Percentiles rank a stretch among this genome's conserved stretches.
Evolutionary conservation across 2,113 vertebrate species (phyloP).

Genomic region (Prunella fulvescens): DNA sequence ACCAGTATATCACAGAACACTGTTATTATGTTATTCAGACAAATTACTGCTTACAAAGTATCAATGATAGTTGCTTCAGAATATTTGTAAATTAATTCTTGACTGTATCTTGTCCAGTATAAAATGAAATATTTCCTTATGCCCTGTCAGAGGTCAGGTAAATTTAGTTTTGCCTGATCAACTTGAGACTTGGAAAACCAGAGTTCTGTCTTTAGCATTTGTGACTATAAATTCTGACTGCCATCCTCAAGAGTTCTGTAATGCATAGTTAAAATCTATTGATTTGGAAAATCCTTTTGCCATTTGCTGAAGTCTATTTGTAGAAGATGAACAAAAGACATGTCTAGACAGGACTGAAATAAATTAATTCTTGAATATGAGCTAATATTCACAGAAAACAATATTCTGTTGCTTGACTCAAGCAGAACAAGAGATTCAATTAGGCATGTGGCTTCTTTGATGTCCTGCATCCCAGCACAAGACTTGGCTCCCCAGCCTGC

Average conservation of each 20-base stretch:
- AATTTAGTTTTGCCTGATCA: background rate
- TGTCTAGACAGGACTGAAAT: background rate
- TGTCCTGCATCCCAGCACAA: background rate
- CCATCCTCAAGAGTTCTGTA: background rate
- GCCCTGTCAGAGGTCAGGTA: background rate
- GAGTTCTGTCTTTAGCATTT: background rate
- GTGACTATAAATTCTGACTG: background rate
- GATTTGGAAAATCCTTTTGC: background rate
- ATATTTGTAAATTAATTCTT: background rate
- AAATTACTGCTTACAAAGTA: background rate
- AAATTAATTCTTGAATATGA: background rate
- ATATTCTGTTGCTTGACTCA: background rate
- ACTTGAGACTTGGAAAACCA: background rate
- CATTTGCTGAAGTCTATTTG: background rate
- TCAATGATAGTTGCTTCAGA: background rate
- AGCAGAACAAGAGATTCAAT: background rate
- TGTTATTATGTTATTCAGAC: background rate
- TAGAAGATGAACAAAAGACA: background rate
- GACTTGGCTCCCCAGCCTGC: background rate
- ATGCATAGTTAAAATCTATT: background rate
- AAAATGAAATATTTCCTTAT: background rate
- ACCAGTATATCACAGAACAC: background rate
- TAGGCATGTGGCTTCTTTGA: background rate
- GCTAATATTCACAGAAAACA: background rate
- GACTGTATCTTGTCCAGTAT: background rate